Evolutionary conservation across 1,140 invertebrate species (phyloP).

Genomic region (Brachionus sp.): DNA sequence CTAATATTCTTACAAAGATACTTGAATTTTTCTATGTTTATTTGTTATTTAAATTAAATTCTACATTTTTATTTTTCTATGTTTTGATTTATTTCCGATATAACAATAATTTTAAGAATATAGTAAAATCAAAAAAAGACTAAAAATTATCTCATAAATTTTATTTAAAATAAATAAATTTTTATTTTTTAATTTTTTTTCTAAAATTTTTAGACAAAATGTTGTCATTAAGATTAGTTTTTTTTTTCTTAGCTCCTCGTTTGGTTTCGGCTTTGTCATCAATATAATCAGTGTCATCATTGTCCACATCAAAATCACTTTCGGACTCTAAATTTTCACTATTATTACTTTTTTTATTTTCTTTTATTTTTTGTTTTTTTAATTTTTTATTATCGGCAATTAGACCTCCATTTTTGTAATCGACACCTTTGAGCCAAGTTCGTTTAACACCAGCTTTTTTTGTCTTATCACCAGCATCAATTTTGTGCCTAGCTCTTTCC

Average conservation of each 20-base stretch:
- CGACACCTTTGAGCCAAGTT: constrained; percentile 16
- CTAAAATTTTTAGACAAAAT: constrained; percentile 26
- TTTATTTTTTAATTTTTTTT: background rate
- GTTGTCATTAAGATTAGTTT: background rate
- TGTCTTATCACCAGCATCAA: background rate
- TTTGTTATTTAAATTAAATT: too few relatives aligned
- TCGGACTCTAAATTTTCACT: background rate
- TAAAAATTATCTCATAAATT: too few relatives aligned
- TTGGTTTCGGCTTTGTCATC: background rate
- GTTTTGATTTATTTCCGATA: too few relatives aligned
- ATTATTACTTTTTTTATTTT: background rate
- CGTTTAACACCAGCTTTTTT: background rate
- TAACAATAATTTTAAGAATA: too few relatives aligned
- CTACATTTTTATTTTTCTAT: too few relatives aligned
- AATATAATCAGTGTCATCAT: background rate
- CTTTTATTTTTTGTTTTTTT: background rate
- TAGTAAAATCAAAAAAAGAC: background rate
- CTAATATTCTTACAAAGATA: too few relatives aligned
- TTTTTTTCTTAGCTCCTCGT: background rate
- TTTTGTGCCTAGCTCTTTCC: background rate
- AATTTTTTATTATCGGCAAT: constrained; percentile 14
- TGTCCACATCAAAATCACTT: constrained; percentile 11
- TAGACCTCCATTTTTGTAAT: constrained; percentile 6
- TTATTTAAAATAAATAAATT: background rate
- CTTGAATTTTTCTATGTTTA: too few relatives aligned